phyloP scores from a whole-genome alignment of 2,797 vertebrate genomes.

The Podarcis lilfordi region DNA sequence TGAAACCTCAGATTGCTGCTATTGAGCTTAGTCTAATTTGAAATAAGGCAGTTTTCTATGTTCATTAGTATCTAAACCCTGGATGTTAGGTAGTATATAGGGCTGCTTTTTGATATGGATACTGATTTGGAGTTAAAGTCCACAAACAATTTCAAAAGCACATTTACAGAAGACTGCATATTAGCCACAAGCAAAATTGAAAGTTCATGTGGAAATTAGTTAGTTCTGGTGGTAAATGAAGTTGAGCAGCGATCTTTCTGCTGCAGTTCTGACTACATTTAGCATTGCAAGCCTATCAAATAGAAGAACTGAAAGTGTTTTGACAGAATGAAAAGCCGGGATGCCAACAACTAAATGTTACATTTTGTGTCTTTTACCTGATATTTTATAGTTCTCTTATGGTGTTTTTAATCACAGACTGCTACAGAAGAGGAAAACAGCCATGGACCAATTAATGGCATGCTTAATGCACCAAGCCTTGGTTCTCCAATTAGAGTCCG shows the following conservation, averaged over 20 bases:
- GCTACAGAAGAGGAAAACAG: conserved; percentile 91
- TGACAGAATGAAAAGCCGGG: neutral
- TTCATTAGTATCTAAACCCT: neutral
- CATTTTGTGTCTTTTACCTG: conserved; percentile 12
- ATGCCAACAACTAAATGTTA: neutral
- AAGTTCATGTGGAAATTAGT: neutral
- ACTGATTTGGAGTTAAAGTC: neutral
- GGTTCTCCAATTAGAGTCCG: conserved; percentile 90
- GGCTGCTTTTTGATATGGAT: too few relatives aligned
- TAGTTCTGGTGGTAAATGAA: neutral
- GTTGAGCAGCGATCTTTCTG: neutral
- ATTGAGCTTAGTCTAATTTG: neutral
- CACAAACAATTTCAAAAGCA: neutral
- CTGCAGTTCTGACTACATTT: neutral
- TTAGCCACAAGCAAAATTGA: neutral
- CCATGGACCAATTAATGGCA: conserved; percentile 87
- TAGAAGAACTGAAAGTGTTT: neutral
- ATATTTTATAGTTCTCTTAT: conserved; percentile 22
- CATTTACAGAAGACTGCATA: neutral
- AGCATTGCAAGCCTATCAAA: neutral
- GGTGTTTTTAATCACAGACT: conserved; percentile 75
- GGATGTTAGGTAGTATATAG: too few relatives aligned
- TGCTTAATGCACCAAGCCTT: conserved; percentile 86
- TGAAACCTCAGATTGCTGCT: neutral
- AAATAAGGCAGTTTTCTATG: neutral